Evolutionary conservation across 2,113 vertebrate species (phyloP).

Genomic region (Desmodus rotundus): DNA sequence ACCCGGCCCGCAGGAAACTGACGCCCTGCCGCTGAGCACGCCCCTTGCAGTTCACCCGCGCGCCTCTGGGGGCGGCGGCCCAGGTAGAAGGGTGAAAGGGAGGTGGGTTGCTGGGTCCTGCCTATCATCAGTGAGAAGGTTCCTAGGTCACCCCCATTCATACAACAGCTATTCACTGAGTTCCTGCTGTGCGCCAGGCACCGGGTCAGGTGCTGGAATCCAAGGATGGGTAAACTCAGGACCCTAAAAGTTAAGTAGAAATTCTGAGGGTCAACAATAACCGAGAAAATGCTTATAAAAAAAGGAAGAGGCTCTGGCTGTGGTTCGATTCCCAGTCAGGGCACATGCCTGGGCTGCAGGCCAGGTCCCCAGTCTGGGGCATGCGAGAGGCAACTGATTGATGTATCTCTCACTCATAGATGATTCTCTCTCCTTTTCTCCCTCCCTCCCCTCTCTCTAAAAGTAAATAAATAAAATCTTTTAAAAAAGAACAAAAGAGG

Average conservation of each 20-base stretch:
- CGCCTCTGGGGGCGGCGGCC: accelerated
- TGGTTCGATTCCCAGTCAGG: too few species aligned
- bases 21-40: accelerated
- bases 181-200: background rate
- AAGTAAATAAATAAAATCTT: too few species aligned
- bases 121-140: accelerated
- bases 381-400: too few species aligned
- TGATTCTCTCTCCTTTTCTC: too few species aligned
- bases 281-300: background rate
- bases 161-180: accelerated
- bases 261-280: background rate
- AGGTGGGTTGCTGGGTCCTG: accelerated
- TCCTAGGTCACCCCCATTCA: too few species aligned
- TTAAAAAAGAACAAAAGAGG: background rate
- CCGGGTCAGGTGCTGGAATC: background rate
- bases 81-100: accelerated
- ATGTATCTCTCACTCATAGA: too few species aligned
- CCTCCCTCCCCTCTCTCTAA: too few species aligned
- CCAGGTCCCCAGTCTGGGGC: too few species aligned
- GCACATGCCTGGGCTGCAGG: too few species aligned
- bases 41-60: background rate
- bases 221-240: too few species aligned
- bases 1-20: accelerated
- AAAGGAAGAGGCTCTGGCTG: too few species aligned
- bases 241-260: background rate